Conservation (phyloP, 2,888 invertebrate genomes). For the Saturnia japonica region DNA sequence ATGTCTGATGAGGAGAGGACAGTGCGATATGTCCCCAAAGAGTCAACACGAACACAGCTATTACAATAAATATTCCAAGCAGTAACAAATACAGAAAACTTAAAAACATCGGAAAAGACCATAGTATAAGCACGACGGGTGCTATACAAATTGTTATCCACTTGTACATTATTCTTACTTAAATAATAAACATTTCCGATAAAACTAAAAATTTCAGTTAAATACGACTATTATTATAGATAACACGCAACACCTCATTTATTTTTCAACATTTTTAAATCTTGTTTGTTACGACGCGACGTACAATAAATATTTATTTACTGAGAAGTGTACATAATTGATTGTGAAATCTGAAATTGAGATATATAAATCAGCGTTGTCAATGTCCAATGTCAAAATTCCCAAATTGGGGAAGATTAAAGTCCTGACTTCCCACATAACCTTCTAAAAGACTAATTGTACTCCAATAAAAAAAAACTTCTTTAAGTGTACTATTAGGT, state of each 20-base stretch:
- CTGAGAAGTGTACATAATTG: neutral
- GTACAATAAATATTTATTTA: slow-evolving; percentile 3
- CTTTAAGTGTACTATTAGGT: too few relatives aligned
- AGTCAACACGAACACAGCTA: slow-evolving; percentile 61
- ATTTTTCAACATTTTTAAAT: slow-evolving; percentile 8
- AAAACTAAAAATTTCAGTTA: neutral
- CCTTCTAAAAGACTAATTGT: too few relatives aligned
- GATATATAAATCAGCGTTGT: too few relatives aligned
- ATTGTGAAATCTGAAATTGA: too few relatives aligned
- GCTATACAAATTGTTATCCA: slow-evolving; percentile 51
- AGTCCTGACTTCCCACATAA: too few relatives aligned
- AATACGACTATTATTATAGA: neutral
- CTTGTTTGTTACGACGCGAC: neutral
- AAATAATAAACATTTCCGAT: slow-evolving; percentile 27
- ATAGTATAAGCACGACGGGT: slow-evolving; percentile 57
- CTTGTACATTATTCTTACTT: slow-evolving; percentile 50
- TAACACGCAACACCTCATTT: neutral
- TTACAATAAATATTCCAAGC: slow-evolving; percentile 52
- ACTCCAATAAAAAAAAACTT: too few relatives aligned
- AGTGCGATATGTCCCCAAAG: slow-evolving; percentile 85
- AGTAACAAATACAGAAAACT: slow-evolving; percentile 55
- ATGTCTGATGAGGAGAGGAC: slow-evolving; percentile 85
- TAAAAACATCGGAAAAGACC: slow-evolving; percentile 63
- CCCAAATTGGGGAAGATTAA: too few relatives aligned
- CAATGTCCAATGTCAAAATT: too few relatives aligned